Percentiles rank a stretch among this genome's conserved stretches.
Evolutionary conservation across 2,888 invertebrate genomes (phyloP).

Genomic region (Timema cristinae): DNA sequence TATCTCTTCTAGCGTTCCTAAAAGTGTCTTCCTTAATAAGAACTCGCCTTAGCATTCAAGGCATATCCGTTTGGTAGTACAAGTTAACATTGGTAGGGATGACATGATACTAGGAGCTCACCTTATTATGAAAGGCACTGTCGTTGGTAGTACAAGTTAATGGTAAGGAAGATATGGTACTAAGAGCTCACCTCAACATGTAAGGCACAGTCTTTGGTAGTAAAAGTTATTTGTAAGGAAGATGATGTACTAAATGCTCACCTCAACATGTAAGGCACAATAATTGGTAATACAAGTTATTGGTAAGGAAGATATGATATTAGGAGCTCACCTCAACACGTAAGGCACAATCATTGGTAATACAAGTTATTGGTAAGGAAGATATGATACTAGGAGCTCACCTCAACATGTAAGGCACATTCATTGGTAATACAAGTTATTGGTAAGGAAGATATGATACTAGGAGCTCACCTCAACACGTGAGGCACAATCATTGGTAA

Average conservation of each 20-base stretch:
- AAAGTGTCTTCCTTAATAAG: too few relatives aligned
- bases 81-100: neutral
- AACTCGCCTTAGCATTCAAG: too few relatives aligned
- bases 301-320: neutral
- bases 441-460: neutral
- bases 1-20: too few relatives aligned
- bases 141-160: constrained; percentile 64
- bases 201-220: constrained; percentile 89
- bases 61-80: too few relatives aligned
- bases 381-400: constrained; percentile 59
- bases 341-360: constrained; percentile 89
- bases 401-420: too few relatives aligned
- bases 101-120: constrained; percentile 49
- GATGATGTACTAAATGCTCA: constrained; percentile 89
- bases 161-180: constrained; percentile 63
- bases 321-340: constrained; percentile 84
- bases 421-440: too few relatives aligned
- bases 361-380: neutral
- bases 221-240: too few relatives aligned
- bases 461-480: constrained; percentile 84
- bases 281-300: constrained; percentile 41
- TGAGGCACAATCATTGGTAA: constrained; percentile 89
- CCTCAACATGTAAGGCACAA: constrained; percentile 85
- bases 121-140: constrained; percentile 96
- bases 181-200: constrained; percentile 93